Evolutionary conservation across 1,140 invertebrate species (phyloP), one percentile per base, ranked within the genome.

Genomic region (Homarus americanus): DNA sequence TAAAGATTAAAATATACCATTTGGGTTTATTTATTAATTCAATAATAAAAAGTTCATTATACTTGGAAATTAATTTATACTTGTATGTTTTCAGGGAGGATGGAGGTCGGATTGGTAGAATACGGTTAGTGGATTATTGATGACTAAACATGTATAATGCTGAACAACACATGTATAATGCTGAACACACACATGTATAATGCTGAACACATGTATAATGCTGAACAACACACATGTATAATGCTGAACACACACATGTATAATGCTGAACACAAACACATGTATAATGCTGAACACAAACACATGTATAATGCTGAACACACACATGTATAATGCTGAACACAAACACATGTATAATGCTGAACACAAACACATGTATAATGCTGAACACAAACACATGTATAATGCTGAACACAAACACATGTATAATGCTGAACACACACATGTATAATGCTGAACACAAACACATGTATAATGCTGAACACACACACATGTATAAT

Each of bases 71-170:
- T n/a, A n/a, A n/a, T 38, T 38, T 24, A 12, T 82, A 2, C 10
- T 82, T 58, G 34, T n/a, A 36, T 53, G 0, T 34, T 75, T 58
- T 75, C 83, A 86, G 83, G 24, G 83, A 86, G 20, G 83, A 86
- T 49, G 69, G 83, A 17, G 83, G 83, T 32, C 83, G 83, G 12
- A 86, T 86, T 69, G 83, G 82, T 44, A 86, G 83, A 53, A 86
- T 86, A 53, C 83, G 83, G 2, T 49, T 86, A n/a, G 83, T 86
- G 49, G 83, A 86, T 36, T 86, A 86, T 40, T 86, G 41, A 86
- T 75, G 5, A 72, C 3, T 24, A 69, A 28, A 38, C 38, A 41
- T 2, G 28, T 72, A 9, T 1, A 38, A 41, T 41, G 28, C 12
- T 63, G 3, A 49, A 15, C 28, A 17, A 80, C 49, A 5, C 34